Base-by-base conservation (phyloP, 2,113 vertebrate species). In the Ptyas mucosa region DNA sequence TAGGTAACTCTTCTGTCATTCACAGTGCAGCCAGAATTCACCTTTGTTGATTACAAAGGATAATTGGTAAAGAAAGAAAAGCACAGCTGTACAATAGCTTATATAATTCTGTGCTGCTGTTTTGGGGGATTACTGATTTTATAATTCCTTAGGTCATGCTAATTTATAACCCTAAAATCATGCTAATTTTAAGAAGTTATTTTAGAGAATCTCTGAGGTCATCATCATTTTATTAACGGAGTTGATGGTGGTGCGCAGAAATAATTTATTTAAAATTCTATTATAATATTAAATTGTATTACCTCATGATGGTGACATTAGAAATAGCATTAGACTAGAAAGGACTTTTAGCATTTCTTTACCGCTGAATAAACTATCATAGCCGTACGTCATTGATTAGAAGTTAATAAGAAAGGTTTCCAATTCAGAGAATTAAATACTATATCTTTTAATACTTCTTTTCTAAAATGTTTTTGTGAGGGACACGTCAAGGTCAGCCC, bases 1-100 rank as follows among this genome's bases (percentile, higher is more conserved):
- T 97, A 99, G 99, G 99, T 99, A 96, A 99, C 99, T 0, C 98
- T 99, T 94, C 98, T 99, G 91, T 99, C 99, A 96, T 99, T 99
- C 97, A 98, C 99, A 21, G 99, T 99, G 85, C 98, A 99, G 96
- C 99, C 99, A 0, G 99, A 99, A 96, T 99, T 99, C 97, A 99
- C 99, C 85, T 99, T 99, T 91, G 98, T 99, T 89, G 99, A 99
- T 98, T 99, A 99, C 97, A 99, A 3, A 10, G 26, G 46, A 87
- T 26, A 26, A 51, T 87, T 87, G 51, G 24, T 26, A 51, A 51
- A 26, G 24, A 87, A 87, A 87, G 24, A 12, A 21, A 46, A 46
- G 43, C 23, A 24, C 10, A 87, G 85, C 46, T 12, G 23, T 51
- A 87, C 12, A 15, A 87, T 26, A 26, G 75, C 64, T 43, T 85